Evolutionary conservation across 1,140 invertebrate species (phyloP).

Genomic region (Anadara kagoshimensis): DNA sequence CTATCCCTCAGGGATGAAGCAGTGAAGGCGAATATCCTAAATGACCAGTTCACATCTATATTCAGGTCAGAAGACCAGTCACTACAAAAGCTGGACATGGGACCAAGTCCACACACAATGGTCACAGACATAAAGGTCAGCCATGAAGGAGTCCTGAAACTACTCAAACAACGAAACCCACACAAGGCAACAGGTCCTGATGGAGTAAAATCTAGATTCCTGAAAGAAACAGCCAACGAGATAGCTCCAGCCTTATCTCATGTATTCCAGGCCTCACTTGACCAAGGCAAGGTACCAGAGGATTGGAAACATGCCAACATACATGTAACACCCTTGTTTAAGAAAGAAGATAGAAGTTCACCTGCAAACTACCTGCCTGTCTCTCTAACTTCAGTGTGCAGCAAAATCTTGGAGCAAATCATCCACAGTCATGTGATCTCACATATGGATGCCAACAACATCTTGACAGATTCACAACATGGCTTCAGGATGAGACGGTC

Average conservation of each 20-base stretch:
- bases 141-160: conserved; percentile 8
- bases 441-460: too few species aligned
- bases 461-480: not conserved
- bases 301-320: conserved; percentile 30
- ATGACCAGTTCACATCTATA: conserved; percentile 19
- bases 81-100: conserved; percentile 22
- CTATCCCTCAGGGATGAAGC: not conserved
- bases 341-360: conserved; percentile 3
- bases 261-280: conserved; percentile 22
- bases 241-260: conserved; percentile 24
- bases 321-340: conserved; percentile 16
- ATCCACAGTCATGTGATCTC: conserved; percentile 24
- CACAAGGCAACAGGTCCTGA: conserved; percentile 32
- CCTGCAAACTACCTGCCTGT: conserved; percentile 26
- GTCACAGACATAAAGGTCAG: conserved; percentile 4
- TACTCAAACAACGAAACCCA: conserved; percentile 22
- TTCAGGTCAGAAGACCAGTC: conserved; percentile 1
- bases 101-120: too few species aligned
- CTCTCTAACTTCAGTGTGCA: conserved; percentile 19
- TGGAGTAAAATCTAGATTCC: conserved; percentile 14
- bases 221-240: conserved; percentile 28
- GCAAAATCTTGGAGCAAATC: conserved; percentile 21
- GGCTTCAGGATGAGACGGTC: conserved; percentile 7
- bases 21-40: conserved; percentile 7
- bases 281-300: conserved; percentile 19